Conservation (phyloP, 1,140 invertebrate genomes). For the Copidosoma floridanum region DNA sequence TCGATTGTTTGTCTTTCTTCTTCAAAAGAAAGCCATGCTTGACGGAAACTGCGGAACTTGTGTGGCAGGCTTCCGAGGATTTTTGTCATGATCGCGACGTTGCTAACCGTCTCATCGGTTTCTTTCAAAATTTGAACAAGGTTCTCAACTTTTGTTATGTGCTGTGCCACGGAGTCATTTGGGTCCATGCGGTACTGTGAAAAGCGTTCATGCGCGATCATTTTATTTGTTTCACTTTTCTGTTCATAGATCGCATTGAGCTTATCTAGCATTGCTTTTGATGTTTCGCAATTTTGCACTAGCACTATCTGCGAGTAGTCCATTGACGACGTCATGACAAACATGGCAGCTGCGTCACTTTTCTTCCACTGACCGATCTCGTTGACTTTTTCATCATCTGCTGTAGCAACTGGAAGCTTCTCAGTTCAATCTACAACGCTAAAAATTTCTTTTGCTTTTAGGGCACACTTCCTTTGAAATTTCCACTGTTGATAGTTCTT, state of each 20-base stretch:
- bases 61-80: constrained; percentile 21
- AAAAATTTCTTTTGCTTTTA: constrained; percentile 34
- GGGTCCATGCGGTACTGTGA: constrained; percentile 39
- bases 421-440: constrained; percentile 1
- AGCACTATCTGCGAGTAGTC: constrained; percentile 40
- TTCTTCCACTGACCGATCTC: constrained; percentile 31
- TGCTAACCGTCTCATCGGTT: constrained; percentile 40
- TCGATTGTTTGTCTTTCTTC: constrained; percentile 40
- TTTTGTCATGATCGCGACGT: constrained; percentile 46
- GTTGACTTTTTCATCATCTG: background rate
- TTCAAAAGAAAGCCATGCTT: constrained; percentile 47
- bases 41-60: constrained; percentile 42
- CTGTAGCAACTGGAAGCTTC: background rate
- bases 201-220: constrained; percentile 45
- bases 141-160: constrained; percentile 46
- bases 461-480: constrained; percentile 41
- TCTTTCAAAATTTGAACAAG: constrained; percentile 44
- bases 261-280: too few relatives aligned
- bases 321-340: constrained; percentile 39
- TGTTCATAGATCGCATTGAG: constrained; percentile 42
- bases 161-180: constrained; percentile 39
- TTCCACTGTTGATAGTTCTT: constrained; percentile 42
- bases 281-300: constrained; percentile 42
- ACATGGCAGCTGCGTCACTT: constrained; percentile 41
- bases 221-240: constrained; percentile 43